Base-by-base conservation (phyloP, 1,140 invertebrate species). In the Andrena cerasifolii region DNA sequence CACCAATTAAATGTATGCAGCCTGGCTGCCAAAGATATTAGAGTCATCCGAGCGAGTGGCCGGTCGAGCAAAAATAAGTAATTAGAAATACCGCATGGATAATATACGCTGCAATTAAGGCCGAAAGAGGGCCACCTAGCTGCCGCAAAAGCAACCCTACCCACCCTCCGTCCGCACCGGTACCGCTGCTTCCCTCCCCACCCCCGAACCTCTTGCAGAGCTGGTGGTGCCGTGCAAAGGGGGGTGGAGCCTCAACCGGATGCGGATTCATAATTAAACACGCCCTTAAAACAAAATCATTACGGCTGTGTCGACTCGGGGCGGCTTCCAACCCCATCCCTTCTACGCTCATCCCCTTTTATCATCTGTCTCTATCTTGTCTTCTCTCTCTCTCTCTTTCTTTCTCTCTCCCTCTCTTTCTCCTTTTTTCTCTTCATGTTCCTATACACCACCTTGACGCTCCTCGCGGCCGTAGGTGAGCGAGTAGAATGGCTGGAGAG, bases 231-330 rank as follows among this genome's bases (percentile, higher is more conserved):
- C 80, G 78, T 86, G 79, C 75, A 84, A 85, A 86, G 80, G 86
- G 88, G 90, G 92, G 92, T 92, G 92, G 91, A 93, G 92, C 91
- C 76, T 91, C 89, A 88, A 80, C 89, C 89, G 89, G 91, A 91
- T 91, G 90, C 90, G 90, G 91, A 93, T 92, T 92, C 90, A 92
- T 92, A 92, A 93, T 93, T 92, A 93, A 93, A 92, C 92, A 92
- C 91, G 92, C 92, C 92, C 92, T 92, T 93, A 91, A 92, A 92
- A 92, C 91, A 91, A 92, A 93, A 93, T 93, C 92, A 93, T 92
- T 92, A 90, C 91, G 88, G 88, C 82, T 89, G 82, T 87, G 86
- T 87, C 80, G 86, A 85, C 79, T 80, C 68, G 81, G 82, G 76
- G 73, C 75, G 84, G 84, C 84, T 86, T 87, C 86, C 85, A 65